These are phyloP conservation scores for Borostomias antarcticus DNA, from an alignment of 2,797 vertebrate genomes.

Conservation along the genomic window DNA sequence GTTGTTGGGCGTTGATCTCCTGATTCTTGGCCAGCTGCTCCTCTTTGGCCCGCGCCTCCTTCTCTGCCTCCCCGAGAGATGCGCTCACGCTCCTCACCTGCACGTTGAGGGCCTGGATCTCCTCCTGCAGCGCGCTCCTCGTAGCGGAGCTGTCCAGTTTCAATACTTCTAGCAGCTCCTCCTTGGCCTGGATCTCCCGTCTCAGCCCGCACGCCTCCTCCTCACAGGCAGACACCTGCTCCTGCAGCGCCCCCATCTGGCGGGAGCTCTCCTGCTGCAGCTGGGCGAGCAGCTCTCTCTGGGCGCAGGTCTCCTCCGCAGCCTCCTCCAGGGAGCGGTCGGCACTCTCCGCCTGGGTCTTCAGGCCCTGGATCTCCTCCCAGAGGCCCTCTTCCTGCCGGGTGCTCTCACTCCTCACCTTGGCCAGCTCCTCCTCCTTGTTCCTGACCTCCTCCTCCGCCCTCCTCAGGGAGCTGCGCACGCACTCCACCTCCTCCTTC, in stretches of 20 bases:
- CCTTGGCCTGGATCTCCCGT: slow-evolving; percentile 55
- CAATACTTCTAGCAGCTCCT: slow-evolving; percentile 29
- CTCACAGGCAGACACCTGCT: slow-evolving; percentile 30
- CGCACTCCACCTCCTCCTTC: slow-evolving; percentile 59
- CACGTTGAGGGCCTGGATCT: slow-evolving; percentile 60
- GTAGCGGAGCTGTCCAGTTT: slow-evolving; percentile 16
- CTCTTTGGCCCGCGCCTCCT: slow-evolving; percentile 58
- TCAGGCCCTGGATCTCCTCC: background rate
- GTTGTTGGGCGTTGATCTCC: slow-evolving; percentile 47
- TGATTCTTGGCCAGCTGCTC: slow-evolving; percentile 47
- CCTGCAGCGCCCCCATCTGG: slow-evolving; percentile 33
- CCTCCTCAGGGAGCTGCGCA: slow-evolving; percentile 29
- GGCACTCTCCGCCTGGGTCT: slow-evolving; percentile 60
- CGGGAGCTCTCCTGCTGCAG: slow-evolving; percentile 23
- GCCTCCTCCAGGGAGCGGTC: slow-evolving; percentile 45
- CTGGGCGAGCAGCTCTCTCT: slow-evolving; percentile 45
- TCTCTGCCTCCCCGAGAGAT: slow-evolving; percentile 37
- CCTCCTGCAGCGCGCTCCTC: slow-evolving; percentile 47
- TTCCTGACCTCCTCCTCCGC: slow-evolving; percentile 50
- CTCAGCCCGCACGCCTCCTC: slow-evolving; percentile 64
- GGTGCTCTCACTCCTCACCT: slow-evolving; percentile 43
- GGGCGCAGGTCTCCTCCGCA: slow-evolving; percentile 59
- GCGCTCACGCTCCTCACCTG: slow-evolving; percentile 19
- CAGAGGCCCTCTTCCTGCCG: background rate
- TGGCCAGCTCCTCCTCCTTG: slow-evolving; percentile 41